These are phyloP conservation scores for Napeogenes inachia DNA, from an alignment of 2,888 invertebrate species.

Conservation along the genomic window DNA sequence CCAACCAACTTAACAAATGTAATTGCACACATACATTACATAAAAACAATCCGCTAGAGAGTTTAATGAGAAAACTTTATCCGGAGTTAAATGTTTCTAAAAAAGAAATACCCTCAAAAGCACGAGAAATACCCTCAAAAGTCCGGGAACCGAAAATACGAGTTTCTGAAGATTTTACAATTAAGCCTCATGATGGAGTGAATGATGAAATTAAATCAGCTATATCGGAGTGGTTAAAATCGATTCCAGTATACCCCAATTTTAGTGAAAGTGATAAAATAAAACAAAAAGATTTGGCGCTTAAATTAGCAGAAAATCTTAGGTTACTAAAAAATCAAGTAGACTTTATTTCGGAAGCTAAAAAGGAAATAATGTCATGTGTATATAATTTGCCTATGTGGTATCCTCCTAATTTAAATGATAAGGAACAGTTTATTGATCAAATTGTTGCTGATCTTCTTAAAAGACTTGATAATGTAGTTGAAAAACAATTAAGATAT, in stretches of 20 bases:
- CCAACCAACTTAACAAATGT: conserved; percentile 9
- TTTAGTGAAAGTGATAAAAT: conserved; percentile 14
- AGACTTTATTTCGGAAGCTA: conserved; percentile 19
- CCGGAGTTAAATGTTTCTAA: background rate
- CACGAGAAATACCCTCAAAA: background rate
- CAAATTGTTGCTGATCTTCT: conserved; percentile 20
- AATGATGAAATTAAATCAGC: conserved; percentile 9
- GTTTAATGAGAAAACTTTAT: background rate
- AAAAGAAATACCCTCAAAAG: background rate
- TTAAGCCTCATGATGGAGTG: background rate
- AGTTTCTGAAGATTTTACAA: conserved; percentile 3
- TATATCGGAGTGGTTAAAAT: conserved; percentile 18
- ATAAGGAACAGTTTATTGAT: conserved; percentile 11
- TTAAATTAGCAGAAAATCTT: conserved; percentile 13
- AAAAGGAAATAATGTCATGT: conserved; percentile 16
- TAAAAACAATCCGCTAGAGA: background rate
- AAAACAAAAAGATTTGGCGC: conserved; percentile 9
- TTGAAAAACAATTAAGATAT: conserved; percentile 11
- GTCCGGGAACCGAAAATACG: background rate
- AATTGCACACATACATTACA: conserved; percentile 9
- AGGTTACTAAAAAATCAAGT: conserved; percentile 10
- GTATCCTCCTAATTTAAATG: conserved; percentile 12
- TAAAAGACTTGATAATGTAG: conserved; percentile 8
- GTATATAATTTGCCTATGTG: conserved; percentile 23
- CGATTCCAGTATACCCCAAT: conserved; percentile 17